A percentile compares a stretch with the other conserved stretches of the same genome.
Evolutionary conservation across 2,113 vertebrate species (phyloP).

Genomic region (Neofelis nebulosa): DNA sequence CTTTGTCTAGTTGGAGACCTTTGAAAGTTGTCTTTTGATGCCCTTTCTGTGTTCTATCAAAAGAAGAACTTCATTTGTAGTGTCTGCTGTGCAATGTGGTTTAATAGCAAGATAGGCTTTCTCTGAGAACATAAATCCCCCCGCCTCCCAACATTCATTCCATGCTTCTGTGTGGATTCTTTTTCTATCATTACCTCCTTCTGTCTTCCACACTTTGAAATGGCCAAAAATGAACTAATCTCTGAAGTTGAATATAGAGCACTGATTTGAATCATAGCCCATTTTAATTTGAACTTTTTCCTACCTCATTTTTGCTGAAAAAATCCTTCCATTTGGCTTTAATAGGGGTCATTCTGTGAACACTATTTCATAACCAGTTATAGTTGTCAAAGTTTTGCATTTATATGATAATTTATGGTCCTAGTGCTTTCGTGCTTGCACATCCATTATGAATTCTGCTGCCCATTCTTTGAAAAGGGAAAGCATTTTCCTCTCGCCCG

Average conservation of each 20-base stretch:
- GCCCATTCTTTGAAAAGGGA: background rate
- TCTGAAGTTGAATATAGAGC: constrained; percentile 44
- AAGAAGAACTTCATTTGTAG: background rate
- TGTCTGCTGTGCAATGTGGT: background rate
- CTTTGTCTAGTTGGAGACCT: background rate
- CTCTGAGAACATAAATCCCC: background rate
- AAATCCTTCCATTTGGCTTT: constrained; percentile 27
- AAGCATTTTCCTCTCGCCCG: background rate
- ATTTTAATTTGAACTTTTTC: constrained; percentile 40
- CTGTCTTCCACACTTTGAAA: background rate
- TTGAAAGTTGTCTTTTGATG: background rate
- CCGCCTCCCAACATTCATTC: background rate
- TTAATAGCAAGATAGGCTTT: constrained; percentile 55
- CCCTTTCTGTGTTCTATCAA: background rate
- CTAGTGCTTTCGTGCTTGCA: background rate
- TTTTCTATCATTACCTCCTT: background rate
- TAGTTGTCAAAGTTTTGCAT: constrained; percentile 41
- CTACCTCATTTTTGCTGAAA: constrained; percentile 31
- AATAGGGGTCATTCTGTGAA: constrained; percentile 4
- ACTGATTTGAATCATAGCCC: constrained; percentile 16
- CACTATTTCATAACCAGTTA: constrained; percentile 51
- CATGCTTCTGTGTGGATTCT: background rate
- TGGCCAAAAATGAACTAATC: background rate
- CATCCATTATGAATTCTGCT: background rate
- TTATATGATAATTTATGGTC: constrained; percentile 43